Base-by-base conservation (phyloP, 1,140 invertebrate genomes). In the Lepidurus apus region DNA sequence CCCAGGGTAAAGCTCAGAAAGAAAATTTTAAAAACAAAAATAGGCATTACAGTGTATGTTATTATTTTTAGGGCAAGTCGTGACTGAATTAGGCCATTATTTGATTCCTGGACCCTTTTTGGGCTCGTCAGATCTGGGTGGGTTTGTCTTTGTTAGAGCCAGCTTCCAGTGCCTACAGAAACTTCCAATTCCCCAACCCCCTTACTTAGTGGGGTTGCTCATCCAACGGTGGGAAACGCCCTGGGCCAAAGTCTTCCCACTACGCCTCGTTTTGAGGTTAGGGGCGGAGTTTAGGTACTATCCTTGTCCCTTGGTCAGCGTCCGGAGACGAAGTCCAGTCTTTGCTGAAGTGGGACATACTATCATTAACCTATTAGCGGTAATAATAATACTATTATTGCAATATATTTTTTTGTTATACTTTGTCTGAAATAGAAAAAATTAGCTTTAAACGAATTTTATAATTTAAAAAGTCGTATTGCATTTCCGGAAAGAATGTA, bases 341-440 rank as follows among this genome's bases (percentile, higher is more conserved):
- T 96, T 93, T 84, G 92, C 89, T 74, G 93, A 96, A 87, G 93
- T 96, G 78, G 94, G 94, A 11, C 93, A 95, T 82, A 96, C 94
- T 9, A 94, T 96, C 74, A 95, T 96, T 86, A 95, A 94, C 86
- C 87, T 96, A 47, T 85, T 96, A 77, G 93, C 93, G 7, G 88
- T 90, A 83, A 86, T 43, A 7, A 77, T 9, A 43, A 6, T 21
- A 10, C 1, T 73, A 34, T 47, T 78, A 53, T 79, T 74, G 7
- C 73, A 13, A 26, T 80, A 24, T n/a, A 77, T 26, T 76, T 77
- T 21, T 11, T 44, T 45, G 45, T 5, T n/a, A n/a, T n/a, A n/a
- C n/a, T n/a, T n/a, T n/a, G n/a, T n/a, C n/a, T n/a, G n/a, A n/a
- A n/a, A n/a, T n/a, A n/a, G n/a, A n/a, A n/a, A 13, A 43, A 74